Percentiles rank a stretch among this genome's conserved stretches.
Conservation (phyloP, 2,888 invertebrate species). For the Sabellastarte sp. region DNA sequence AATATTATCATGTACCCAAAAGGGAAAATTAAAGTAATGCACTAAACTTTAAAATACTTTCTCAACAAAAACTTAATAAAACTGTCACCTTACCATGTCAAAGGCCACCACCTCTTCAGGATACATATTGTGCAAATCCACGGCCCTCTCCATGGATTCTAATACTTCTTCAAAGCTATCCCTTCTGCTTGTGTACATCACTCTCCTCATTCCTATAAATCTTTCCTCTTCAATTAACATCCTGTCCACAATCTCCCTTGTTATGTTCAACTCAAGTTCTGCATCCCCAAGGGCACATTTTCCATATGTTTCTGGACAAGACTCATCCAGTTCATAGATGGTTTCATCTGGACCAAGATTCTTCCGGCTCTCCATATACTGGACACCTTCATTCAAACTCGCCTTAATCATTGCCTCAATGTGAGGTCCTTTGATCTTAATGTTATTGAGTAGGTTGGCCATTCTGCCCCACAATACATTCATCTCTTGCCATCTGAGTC, state of each 20-base stretch:
- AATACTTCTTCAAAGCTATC: conserved; percentile 1
- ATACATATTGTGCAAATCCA: conserved; percentile 19
- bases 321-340: conserved; percentile 17
- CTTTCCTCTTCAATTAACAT: conserved; percentile 7
- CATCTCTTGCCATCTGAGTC: conserved; percentile 20
- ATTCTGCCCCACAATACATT: conserved; percentile 20
- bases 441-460: conserved; percentile 20
- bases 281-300: conserved; percentile 10
- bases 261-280: conserved; percentile 15
- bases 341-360: conserved; percentile 14
- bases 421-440: conserved; percentile 18
- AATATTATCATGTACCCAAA: no score
- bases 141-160: conserved; percentile 15
- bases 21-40: no score
- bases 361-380: conserved; percentile 24
- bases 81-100: conserved; percentile 21
- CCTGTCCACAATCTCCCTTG: conserved; percentile 1
- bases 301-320: conserved; percentile 13
- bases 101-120: conserved; percentile 28
- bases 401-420: conserved; percentile 19
- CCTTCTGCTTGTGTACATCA: conserved; percentile 9
- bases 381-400: conserved; percentile 25
- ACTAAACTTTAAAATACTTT: no score
- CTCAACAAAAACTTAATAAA: no score
- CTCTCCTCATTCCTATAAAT: conserved; percentile 24